These are phyloP conservation scores for Aphidius ervi DNA, from an alignment of 1,140 invertebrate genomes.

Conservation along the genomic window DNA sequence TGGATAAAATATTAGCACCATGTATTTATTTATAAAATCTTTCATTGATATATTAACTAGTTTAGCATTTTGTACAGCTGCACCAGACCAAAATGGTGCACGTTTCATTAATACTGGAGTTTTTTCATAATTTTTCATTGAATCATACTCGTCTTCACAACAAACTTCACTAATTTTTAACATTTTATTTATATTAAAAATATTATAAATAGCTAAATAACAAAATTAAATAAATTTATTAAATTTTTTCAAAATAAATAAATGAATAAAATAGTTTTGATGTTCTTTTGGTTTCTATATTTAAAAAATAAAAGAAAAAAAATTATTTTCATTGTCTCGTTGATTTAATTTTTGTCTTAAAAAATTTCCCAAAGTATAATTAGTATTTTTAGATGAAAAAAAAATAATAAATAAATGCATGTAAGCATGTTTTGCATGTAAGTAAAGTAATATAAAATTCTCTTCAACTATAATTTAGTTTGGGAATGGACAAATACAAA, in stretches of 20 bases:
- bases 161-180: slow-evolving; percentile 8
- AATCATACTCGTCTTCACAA: background rate
- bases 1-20: slow-evolving; percentile 73
- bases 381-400: no score
- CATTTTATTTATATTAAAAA: no score
- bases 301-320: no score
- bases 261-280: background rate
- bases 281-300: no score
- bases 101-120: slow-evolving; percentile 1
- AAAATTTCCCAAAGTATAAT: no score
- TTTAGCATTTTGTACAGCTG: slow-evolving; percentile 61
- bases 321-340: no score
- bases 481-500: background rate
- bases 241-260: slow-evolving; percentile 8
- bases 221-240: no score
- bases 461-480: background rate
- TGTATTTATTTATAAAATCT: slow-evolving; percentile 67
- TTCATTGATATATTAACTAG: slow-evolving; percentile 62
- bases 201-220: background rate
- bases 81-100: slow-evolving; percentile 31
- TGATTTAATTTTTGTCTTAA: no score
- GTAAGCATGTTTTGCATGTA: background rate
- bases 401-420: no score
- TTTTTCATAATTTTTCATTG: slow-evolving; percentile 5
- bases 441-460: background rate